Base-by-base conservation (phyloP, 2,113 vertebrate species). In the Gobio gobio region DNA sequence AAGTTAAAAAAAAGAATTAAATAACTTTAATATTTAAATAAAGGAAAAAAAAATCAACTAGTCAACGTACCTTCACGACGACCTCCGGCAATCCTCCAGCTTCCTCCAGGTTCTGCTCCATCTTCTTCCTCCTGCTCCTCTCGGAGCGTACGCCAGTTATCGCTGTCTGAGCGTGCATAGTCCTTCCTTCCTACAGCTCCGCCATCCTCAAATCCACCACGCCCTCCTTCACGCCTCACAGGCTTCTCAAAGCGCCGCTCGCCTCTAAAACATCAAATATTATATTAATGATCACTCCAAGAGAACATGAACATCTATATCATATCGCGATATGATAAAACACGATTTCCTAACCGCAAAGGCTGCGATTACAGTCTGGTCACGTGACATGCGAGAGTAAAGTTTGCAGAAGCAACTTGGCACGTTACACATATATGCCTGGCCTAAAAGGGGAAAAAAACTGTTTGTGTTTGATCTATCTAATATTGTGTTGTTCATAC, bases 191-290 rank as follows among this genome's bases (percentile, higher is more conserved):
- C 85, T 8, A 84, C 87, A 5, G 88, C 54, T 3, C 87, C 92
- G 3, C 87, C 88, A 49, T 96, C 95, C 84, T 96, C 95, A 82
- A 95, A 95, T 2, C 91, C 93, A 0, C 91, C 90, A 6, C 95
- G 95, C 4, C 91, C 95, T 88, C 88, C 93, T 9, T 96, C 95
- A 85, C 95, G 90, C 47, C 94, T 90, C 10, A 92, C 79, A 0
- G 94, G 93, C 92, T 95, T 95, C 87, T 96, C 95, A 85, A 96
- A 95, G 5, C 95, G 90, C 47, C 95, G 91, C 64, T 95, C 95
- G 8, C 94, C 93, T 89, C 95, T 95, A 90, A 6, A 73, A 88
- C 10, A 73, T 13, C 36, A 5, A 16, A 66, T 68, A 47, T 36
- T 16, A 49, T 36, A 45, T 13, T 26, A 66, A 80, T 12, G 56